A percentile compares a stretch with the other conserved stretches of the same genome.
These are phyloP conservation scores for Calameuta filiformis DNA, from an alignment of 2,888 invertebrate genomes.

Conservation along the genomic window DNA sequence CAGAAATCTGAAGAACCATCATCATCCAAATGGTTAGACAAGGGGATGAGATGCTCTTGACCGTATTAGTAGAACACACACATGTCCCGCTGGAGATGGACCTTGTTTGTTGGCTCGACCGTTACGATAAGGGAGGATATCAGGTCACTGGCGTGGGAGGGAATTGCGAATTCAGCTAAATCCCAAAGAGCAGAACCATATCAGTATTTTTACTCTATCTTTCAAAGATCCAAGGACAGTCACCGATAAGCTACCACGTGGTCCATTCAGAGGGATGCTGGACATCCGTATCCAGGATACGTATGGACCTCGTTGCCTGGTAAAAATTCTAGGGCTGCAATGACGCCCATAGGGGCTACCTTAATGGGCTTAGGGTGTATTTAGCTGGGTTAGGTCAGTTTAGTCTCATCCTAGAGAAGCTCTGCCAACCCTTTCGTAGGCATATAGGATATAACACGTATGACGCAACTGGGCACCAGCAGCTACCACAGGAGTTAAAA, in stretches of 20 bases:
- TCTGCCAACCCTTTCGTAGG: neutral
- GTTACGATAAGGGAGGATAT: slow-evolving; percentile 48
- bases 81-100: slow-evolving; percentile 29
- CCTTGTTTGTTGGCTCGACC: slow-evolving; percentile 49
- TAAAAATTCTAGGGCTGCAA: slow-evolving; percentile 8
- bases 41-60: slow-evolving; percentile 25
- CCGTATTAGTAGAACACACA: slow-evolving; percentile 35
- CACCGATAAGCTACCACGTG: neutral
- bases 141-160: slow-evolving; percentile 22
- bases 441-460: neutral
- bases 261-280: neutral
- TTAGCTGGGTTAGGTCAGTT: neutral
- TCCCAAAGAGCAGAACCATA: neutral
- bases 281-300: neutral
- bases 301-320: neutral
- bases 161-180: neutral
- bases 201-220: neutral
- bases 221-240: neutral
- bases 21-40: neutral
- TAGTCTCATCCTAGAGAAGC: neutral
- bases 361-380: neutral
- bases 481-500: slow-evolving; percentile 52
- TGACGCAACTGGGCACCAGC: slow-evolving; percentile 24
- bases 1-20: neutral
- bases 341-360: slow-evolving; percentile 39